Conservation (phyloP, 2,113 vertebrate species). For the Eretmochelys imbricata region DNA sequence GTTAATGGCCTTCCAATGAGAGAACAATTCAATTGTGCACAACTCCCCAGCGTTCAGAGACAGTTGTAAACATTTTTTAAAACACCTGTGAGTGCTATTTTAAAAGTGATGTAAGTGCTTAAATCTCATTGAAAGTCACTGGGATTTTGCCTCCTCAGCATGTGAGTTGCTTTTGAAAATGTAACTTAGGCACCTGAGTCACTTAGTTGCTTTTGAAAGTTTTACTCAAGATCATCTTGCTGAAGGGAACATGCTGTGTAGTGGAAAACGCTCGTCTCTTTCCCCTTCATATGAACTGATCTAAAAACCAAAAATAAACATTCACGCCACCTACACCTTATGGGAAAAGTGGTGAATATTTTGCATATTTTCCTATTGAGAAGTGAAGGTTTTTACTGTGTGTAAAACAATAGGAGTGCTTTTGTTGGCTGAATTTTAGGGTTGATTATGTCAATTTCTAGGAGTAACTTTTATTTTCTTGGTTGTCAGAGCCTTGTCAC, state of each 20-base stretch:
- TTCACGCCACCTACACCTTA: background rate
- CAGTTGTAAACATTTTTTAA: background rate
- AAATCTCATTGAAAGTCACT: background rate
- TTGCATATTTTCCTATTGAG: constrained; percentile 53
- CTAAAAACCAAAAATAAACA: constrained; percentile 44
- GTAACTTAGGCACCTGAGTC: background rate
- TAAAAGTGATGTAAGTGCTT: background rate
- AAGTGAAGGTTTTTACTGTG: background rate
- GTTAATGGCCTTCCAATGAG: background rate
- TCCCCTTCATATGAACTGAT: background rate
- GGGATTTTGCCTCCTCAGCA: background rate
- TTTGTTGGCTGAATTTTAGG: background rate
- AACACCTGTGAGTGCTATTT: background rate
- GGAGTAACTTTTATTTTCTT: background rate
- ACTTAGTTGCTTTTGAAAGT: background rate
- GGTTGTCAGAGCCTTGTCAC: background rate
- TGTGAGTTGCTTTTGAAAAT: background rate
- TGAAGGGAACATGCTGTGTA: background rate
- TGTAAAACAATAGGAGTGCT: background rate
- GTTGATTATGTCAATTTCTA: background rate
- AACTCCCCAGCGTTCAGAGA: background rate
- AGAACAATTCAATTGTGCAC: background rate
- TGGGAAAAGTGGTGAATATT: constrained; percentile 12
- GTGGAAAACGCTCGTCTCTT: background rate
- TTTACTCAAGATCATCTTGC: background rate